Evolutionary conservation across 2,797 vertebrate genomes (phyloP), one percentile per base, ranked within the genome.

Genomic region (Xenopus petersii): DNA sequence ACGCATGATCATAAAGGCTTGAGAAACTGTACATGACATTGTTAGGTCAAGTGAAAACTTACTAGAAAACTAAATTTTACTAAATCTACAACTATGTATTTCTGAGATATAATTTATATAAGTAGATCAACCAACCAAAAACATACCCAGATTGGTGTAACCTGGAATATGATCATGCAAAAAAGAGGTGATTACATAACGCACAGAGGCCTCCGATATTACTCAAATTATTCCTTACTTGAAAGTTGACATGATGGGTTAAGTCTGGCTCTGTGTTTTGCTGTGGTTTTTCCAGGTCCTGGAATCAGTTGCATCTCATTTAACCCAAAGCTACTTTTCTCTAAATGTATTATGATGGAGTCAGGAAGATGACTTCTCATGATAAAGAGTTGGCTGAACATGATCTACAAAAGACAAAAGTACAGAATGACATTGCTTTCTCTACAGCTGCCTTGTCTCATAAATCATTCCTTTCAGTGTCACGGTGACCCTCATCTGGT

Each of bases 351-450:
- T 63, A 96, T 94, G 80, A 99, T 92, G 71, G 96, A 90, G 81
- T 99, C 98, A 73, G 97, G 95, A 83, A 99, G 92, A 88, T 98
- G 96, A 88, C 96, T 99, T 81, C 93, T 89, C 93, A 98, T 95
- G 83, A 99, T 90, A 89, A 98, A 99, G 75, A 99, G 89, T 70
- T 96, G 96, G 83, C 95, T 98, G 88, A 99, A 97, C 83, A 97
- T 91, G 85, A 99, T 94, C 98, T 99, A 81, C 36, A 46, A 84
- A 82, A 87, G 83, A 80, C 24, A 79, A 87, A 83, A 87, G 58
- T 81, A 83, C 62, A 83, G 58, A 82, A 17, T 26, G 71, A 80
- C 79, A 81, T 80, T 83, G 81, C 83, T 84, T 66, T 85, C 84
- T 82, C 78, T 86, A 85, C 71, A 89, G 79, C 70, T 75, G 78